Conservation (phyloP, 2,797 vertebrate genomes). For the Glossophaga mutica region DNA sequence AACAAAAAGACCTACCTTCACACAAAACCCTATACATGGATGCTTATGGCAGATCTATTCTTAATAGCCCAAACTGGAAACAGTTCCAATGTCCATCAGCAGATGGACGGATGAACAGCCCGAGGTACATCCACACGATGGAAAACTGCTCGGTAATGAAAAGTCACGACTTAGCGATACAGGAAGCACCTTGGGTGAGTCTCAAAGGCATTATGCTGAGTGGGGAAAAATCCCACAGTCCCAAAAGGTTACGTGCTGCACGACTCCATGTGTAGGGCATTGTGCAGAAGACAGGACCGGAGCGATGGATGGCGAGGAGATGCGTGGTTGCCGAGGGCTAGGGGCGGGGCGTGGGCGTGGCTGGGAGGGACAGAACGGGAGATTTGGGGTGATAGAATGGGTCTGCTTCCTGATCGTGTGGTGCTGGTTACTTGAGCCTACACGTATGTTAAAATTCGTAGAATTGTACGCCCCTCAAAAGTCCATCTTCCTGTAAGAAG, state of each 20-base stretch:
- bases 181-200: not conserved
- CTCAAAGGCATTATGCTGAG: not conserved
- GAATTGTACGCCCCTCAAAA: not conserved
- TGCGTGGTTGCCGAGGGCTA: accelerated
- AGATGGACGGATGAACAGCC: not conserved
- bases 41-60: not conserved
- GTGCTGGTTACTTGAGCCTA: not conserved
- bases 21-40: not conserved
- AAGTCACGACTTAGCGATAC: not conserved
- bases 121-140: not conserved
- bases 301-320: not conserved
- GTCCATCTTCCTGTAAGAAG: not conserved
- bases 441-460: not conserved
- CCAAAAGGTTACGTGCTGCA: not conserved
- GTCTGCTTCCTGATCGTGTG: not conserved
- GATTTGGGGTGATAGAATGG: not conserved
- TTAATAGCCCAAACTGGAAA: not conserved
- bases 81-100: not conserved
- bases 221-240: not conserved
- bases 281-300: not conserved
- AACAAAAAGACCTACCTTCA: not conserved
- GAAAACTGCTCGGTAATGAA: not conserved
- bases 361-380: not conserved
- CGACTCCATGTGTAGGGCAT: accelerated
- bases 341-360: accelerated